Evolutionary conservation across 2,113 vertebrate species (phyloP), one percentile per base, ranked within the genome.

Genomic region (Antigone vipio): DNA sequence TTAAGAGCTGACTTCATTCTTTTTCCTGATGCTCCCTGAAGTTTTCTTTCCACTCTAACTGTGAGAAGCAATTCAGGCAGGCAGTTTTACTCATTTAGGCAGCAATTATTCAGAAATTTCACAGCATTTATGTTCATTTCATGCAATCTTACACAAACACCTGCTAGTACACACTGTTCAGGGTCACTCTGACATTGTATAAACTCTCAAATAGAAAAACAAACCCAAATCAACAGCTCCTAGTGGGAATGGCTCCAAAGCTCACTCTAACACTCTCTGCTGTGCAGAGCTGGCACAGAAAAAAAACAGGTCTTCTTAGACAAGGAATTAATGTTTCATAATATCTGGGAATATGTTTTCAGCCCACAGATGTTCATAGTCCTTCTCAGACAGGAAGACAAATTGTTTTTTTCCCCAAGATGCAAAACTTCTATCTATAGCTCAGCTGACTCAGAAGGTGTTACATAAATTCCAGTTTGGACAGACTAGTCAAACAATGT

Each of bases 31-130:
- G 30, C 47, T 94, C 35, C 74, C 73, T 94, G 63, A 96, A 89
- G 87, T 89, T 94, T 92, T 87, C 55, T 77, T 84, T 88, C 71
- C 47, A 75, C 12, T 88, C 29, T 79, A 55, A 76, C 80, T 92
- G 77, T 86, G 63, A 93, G 67, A 94, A 96, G 66, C 71, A 91
- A 92, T 80, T 89, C 55, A 96, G 44, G 29, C 59, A 95, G 52
- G 59, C 50, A 92, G 59, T 89, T 97, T 93, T 95, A 92, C 71
- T 96, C 63, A 83, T 93, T 92, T 85, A 92, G 84, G 74, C 72
- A 84, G 64, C 81, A 96, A 95, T 97, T 96, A 97, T 97, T 91
- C 63, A 73, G 72, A 97, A 93, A 88, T 91, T 92, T 97, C 82
- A 75, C 42, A 94, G 64, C 38, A 84, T 95, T 97, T 97, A 72